Evolutionary conservation across 23 tunicate genomes (phyloP).

Genomic region (Oikopleura dioica): DNA sequence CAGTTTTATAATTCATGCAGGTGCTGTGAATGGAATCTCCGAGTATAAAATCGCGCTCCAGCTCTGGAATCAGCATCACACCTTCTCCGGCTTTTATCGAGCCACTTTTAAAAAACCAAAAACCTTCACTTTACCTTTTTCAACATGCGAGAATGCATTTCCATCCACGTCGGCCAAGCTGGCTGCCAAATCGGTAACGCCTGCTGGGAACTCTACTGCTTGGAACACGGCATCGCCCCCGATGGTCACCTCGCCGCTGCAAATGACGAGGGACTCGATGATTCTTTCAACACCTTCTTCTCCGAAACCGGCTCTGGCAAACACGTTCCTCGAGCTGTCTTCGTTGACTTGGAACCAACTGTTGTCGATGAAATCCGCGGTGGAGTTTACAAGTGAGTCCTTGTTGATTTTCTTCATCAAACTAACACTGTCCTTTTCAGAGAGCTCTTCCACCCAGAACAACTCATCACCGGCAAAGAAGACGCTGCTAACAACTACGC

Average conservation of each 20-base stretch:
- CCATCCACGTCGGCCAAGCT: slow-evolving; percentile 93
- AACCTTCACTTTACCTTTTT: too few species aligned
- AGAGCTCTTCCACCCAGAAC: slow-evolving; percentile 38
- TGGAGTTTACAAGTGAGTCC: too few species aligned
- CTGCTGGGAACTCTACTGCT: slow-evolving; percentile 19
- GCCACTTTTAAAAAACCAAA: too few species aligned
- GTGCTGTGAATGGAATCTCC: too few species aligned
- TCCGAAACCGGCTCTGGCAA: slow-evolving; percentile 41
- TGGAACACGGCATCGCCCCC: slow-evolving; percentile 21
- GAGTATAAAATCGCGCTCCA: too few species aligned
- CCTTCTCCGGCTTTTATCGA: too few species aligned
- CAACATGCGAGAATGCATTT: slow-evolving; percentile 87
- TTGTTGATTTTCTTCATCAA: slow-evolving; percentile 14
- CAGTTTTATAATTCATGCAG: too few species aligned
- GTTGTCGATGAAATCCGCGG: slow-evolving; percentile 43
- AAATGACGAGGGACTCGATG: slow-evolving; percentile 17
- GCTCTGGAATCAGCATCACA: too few species aligned
- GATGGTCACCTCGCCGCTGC: slow-evolving; percentile 16
- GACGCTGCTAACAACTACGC: slow-evolving; percentile 54
- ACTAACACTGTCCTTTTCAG: slow-evolving; percentile 26
- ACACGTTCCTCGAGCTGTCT: slow-evolving; percentile 49
- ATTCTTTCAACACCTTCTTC: slow-evolving; percentile 53
- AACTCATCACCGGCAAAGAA: slow-evolving; percentile 35
- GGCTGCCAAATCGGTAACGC: slow-evolving; percentile 41
- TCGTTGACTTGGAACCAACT: slow-evolving; percentile 44